These are phyloP conservation scores for Cyclophora albipunctata DNA, from an alignment of 2,888 invertebrate genomes.

Conservation along the genomic window DNA sequence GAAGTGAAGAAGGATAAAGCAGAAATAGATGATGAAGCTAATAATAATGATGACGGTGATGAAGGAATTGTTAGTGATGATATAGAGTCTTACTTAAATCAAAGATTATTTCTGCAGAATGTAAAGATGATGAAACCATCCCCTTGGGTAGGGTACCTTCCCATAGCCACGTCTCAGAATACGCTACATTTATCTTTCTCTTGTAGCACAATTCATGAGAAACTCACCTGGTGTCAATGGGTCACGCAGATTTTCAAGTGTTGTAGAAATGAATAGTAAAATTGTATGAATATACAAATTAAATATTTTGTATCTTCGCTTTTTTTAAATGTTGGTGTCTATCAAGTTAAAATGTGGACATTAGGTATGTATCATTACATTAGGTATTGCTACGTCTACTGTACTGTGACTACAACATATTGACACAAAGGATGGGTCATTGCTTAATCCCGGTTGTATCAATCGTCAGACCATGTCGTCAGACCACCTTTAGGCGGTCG, in stretches of 20 bases:
- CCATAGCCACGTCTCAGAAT: constrained; percentile 31
- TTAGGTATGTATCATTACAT: too few species aligned
- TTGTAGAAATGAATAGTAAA: constrained; percentile 37
- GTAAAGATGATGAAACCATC: constrained; percentile 36
- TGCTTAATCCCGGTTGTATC: too few species aligned
- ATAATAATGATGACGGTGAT: constrained; percentile 2
- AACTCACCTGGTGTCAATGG: constrained; percentile 39
- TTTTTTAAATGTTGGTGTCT: too few species aligned
- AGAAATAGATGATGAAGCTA: constrained; percentile 17
- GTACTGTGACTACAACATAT: too few species aligned
- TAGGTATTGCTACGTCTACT: too few species aligned
- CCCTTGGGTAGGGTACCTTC: constrained; percentile 36
- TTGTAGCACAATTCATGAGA: constrained; percentile 22
- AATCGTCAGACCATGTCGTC: too few species aligned
- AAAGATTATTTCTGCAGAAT: constrained; percentile 31
- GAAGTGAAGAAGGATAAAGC: constrained; percentile 15
- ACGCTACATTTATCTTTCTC: constrained; percentile 40
- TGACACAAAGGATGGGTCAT: too few species aligned
- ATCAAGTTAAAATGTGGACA: too few species aligned
- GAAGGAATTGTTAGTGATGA: constrained; percentile 11
- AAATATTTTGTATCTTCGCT: too few species aligned
- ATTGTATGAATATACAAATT: too few species aligned
- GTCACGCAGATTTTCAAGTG: constrained; percentile 41
- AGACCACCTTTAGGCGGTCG: too few species aligned
- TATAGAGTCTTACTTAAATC: too few species aligned